phyloP scores from a whole-genome alignment of 2,888 invertebrate species.

The Aromia moschata region DNA sequence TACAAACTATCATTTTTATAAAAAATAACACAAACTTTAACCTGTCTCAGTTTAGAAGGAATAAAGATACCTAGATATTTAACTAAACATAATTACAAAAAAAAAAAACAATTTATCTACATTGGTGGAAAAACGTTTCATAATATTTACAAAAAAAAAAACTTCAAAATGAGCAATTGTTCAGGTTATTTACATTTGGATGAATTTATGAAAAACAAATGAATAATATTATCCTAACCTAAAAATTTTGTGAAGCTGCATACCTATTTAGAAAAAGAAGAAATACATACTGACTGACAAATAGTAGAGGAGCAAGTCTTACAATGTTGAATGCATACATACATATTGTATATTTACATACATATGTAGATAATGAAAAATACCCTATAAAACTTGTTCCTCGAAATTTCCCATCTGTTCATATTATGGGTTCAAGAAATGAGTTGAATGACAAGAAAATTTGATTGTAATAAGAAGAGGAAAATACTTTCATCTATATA shows the following conservation, averaged over 20 bases:
- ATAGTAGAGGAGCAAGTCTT: constrained; percentile 12
- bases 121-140: constrained; percentile 27
- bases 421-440: neutral
- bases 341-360: no score
- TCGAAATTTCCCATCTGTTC: neutral
- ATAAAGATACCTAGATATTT: no score
- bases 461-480: constrained; percentile 20
- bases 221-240: constrained; percentile 34
- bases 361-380: constrained; percentile 33
- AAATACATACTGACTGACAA: constrained; percentile 23
- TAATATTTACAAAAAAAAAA: constrained; percentile 28
- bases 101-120: constrained; percentile 39
- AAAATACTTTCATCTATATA: constrained; percentile 45
- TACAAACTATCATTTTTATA: constrained; percentile 23
- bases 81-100: constrained; percentile 47
- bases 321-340: constrained; percentile 17
- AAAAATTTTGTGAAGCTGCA: constrained; percentile 45
- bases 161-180: constrained; percentile 52
- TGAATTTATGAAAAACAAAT: constrained; percentile 30
- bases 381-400: constrained; percentile 16
- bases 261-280: constrained; percentile 8
- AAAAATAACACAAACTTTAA: constrained; percentile 41
- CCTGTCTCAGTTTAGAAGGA: constrained; percentile 32
- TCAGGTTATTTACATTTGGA: constrained; percentile 54
- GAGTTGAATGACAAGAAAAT: constrained; percentile 39